Percentiles rank a stretch among this genome's conserved stretches.
phyloP scores from a whole-genome alignment of 1,140 invertebrate species.

The Bombus vancouverensis region DNA sequence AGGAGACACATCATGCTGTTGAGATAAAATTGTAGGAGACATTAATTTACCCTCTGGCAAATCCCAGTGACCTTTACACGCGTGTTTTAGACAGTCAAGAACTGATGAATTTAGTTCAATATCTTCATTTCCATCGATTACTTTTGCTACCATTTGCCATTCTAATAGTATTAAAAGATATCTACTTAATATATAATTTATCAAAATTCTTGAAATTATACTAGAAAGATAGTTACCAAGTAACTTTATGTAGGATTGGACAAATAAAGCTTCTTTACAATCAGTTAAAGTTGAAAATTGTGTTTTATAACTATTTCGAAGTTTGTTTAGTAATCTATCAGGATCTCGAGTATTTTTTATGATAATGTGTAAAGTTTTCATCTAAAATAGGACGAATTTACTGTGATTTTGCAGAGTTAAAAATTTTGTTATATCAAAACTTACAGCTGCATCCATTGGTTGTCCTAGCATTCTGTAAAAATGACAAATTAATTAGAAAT shows the following conservation, averaged over 20 bases:
- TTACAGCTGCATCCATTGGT: constrained; percentile 82
- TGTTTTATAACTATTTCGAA: constrained; percentile 77
- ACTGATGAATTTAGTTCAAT: constrained; percentile 76
- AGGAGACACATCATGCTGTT: constrained; percentile 81
- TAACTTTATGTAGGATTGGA: constrained; percentile 81
- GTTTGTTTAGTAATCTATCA: constrained; percentile 77
- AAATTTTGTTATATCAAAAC: constrained; percentile 48
- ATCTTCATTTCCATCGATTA: constrained; percentile 71
- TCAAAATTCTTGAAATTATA: constrained; percentile 2
- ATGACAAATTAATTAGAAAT: constrained; percentile 52
- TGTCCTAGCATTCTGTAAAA: constrained; percentile 82
- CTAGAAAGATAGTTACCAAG: constrained; percentile 74
- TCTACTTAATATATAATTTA: background rate
- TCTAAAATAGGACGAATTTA: constrained; percentile 68
- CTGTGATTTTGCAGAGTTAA: background rate
- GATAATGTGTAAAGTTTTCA: constrained; percentile 80
- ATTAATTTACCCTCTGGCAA: constrained; percentile 70
- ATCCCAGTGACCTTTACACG: constrained; percentile 80
- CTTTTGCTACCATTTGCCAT: constrained; percentile 79
- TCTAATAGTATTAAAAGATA: constrained; percentile 67
- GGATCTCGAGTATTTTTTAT: constrained; percentile 77
- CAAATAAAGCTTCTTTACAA: constrained; percentile 77
- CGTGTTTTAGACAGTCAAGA: constrained; percentile 79
- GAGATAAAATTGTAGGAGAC: constrained; percentile 77
- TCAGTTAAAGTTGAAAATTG: constrained; percentile 77